Percentiles rank a stretch among this genome's conserved stretches.
Conservation (phyloP, 2,797 vertebrate species). For the Thripadectes ignobilis region DNA sequence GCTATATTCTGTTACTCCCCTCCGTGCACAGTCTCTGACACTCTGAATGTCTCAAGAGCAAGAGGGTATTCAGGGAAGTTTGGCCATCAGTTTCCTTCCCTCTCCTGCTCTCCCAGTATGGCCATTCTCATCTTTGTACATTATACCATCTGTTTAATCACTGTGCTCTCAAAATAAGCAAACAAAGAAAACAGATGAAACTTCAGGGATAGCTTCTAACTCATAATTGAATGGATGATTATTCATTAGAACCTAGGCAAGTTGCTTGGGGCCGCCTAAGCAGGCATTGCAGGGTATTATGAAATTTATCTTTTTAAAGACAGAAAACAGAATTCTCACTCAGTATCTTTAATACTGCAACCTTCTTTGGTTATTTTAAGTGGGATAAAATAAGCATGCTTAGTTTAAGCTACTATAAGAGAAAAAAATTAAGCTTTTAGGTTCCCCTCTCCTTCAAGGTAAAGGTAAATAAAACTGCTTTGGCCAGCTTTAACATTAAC, state of each 20-base stretch:
- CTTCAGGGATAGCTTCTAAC: slow-evolving; percentile 54
- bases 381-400: slow-evolving; percentile 49
- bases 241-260: slow-evolving; percentile 58
- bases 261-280: slow-evolving; percentile 43
- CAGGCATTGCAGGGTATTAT: neutral
- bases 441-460: neutral
- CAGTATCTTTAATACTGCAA: neutral
- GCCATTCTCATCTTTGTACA: neutral
- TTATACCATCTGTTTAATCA: neutral
- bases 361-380: slow-evolving; percentile 40
- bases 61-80: neutral
- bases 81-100: neutral
- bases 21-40: neutral
- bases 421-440: neutral
- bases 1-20: neutral
- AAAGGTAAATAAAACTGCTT: neutral
- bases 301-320: neutral
- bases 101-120: neutral
- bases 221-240: slow-evolving; percentile 61
- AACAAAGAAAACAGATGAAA: slow-evolving; percentile 61
- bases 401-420: neutral
- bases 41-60: neutral
- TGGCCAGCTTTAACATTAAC: neutral
- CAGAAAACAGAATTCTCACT: slow-evolving; percentile 17
- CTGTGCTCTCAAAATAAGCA: slow-evolving; percentile 44